Evolutionary conservation across 2,113 vertebrate species (phyloP).

Genomic region (Odontesthes bonariensis): DNA sequence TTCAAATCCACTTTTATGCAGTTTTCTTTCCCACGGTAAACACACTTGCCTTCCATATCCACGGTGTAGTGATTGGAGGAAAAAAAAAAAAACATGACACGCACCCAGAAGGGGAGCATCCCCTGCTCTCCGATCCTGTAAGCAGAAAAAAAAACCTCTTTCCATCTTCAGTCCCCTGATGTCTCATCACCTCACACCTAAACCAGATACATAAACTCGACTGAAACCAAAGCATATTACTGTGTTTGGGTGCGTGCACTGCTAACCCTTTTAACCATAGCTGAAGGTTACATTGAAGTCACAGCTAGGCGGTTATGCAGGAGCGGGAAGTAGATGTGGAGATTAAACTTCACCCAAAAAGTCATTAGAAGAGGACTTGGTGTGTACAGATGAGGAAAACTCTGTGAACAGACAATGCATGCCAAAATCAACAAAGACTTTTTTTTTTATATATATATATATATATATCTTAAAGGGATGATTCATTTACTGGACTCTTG

Average conservation of each 20-base stretch:
- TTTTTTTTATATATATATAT: background rate
- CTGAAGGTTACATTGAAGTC: conserved; percentile 30
- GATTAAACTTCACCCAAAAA: conserved; percentile 21
- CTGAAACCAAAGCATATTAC: conserved; percentile 5
- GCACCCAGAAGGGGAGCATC: conserved; percentile 18
- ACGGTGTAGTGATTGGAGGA: conserved; percentile 5
- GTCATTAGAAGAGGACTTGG: background rate
- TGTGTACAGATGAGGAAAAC: conserved; percentile 11
- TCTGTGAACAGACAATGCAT: background rate
- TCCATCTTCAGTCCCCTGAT: conserved; percentile 24
- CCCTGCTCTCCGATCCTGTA: conserved; percentile 7
- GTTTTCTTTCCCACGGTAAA: conserved; percentile 48
- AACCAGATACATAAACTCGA: conserved; percentile 64
- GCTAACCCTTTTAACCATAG: conserved; percentile 11
- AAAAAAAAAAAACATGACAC: background rate
- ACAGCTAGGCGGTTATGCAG: background rate
- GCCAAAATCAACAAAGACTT: conserved; percentile 1
- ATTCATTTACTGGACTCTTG: background rate
- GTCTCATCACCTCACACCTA: conserved; percentile 49
- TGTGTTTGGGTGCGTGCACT: conserved; percentile 1
- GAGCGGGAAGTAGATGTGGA: conserved; percentile 30
- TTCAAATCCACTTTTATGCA: conserved; percentile 54
- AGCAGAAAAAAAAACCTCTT: conserved; percentile 1
- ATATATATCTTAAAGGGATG: background rate
- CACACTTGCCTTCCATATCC: conserved; percentile 1